These are phyloP conservation scores for Pseudococcus jackbeardsleyi DNA, from an alignment of 2,888 invertebrate species.

Conservation along the genomic window DNA sequence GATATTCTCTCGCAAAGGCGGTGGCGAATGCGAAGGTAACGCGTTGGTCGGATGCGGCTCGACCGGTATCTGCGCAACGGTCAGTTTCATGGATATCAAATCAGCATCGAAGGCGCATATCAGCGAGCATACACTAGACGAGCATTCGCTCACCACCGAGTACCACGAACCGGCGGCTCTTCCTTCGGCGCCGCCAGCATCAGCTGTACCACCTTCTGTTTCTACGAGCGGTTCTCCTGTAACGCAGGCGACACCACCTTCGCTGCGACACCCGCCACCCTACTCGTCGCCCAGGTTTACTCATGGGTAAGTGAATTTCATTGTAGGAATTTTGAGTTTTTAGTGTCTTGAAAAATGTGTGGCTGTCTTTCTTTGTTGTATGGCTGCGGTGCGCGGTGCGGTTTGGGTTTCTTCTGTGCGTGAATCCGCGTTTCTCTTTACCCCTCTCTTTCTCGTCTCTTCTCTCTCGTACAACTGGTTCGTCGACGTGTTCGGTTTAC, in stretches of 20 bases:
- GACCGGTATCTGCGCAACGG: constrained; percentile 84
- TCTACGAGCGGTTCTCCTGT: constrained; percentile 65
- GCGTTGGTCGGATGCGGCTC: constrained; percentile 75
- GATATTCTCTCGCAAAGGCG: constrained; percentile 76
- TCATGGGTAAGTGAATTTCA: constrained; percentile 72
- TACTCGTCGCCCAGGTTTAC: constrained; percentile 74
- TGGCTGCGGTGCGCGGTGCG: background rate
- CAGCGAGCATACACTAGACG: constrained; percentile 89
- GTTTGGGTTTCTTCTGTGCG: background rate
- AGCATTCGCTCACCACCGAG: constrained; percentile 87
- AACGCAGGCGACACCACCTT: constrained; percentile 73
- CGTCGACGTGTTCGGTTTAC: background rate
- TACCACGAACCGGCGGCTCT: constrained; percentile 87
- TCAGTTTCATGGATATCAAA: constrained; percentile 97
- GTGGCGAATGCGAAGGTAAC: constrained; percentile 69
- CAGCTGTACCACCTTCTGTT: constrained; percentile 56
- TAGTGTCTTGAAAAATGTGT: background rate
- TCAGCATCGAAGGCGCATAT: constrained; percentile 95
- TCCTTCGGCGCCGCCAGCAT: constrained; percentile 72
- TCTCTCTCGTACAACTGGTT: background rate
- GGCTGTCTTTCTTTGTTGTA: background rate
- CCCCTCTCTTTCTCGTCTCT: background rate
- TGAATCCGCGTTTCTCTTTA: constrained; percentile 4
- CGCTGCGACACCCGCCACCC: constrained; percentile 73
- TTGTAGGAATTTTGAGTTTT: constrained; percentile 24